Conservation (phyloP, 2,888 invertebrate species). For the Frankliniella fusca region DNA sequence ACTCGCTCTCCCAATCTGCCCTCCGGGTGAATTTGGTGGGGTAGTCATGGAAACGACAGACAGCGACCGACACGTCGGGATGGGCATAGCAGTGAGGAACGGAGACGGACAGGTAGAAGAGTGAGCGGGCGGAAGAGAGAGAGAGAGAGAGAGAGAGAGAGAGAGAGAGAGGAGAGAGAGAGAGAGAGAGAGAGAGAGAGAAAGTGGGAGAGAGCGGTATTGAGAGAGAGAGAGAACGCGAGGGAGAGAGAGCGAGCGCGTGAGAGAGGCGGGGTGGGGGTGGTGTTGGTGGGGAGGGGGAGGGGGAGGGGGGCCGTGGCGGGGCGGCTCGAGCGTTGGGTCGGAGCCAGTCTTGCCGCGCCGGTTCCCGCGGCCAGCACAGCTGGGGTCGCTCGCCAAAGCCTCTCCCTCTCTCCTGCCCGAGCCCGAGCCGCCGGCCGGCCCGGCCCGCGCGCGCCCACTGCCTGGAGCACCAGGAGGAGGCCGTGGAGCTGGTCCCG, state of each 20-base stretch:
- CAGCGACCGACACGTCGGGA: background rate
- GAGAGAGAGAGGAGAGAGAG: background rate
- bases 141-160: conserved; percentile 1
- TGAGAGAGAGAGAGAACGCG: background rate
- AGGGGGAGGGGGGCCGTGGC: background rate
- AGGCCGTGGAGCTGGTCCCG: background rate
- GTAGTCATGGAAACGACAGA: conserved; percentile 22
- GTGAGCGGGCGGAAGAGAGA: background rate
- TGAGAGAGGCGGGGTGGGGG: background rate
- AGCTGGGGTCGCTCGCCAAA: background rate
- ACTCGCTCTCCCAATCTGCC: conserved; percentile 7
- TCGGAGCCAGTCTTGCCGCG: background rate
- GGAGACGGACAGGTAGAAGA: background rate
- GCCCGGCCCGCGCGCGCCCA: background rate
- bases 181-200: background rate
- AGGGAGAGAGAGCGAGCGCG: background rate
- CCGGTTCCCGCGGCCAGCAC: background rate
- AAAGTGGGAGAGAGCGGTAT: background rate
- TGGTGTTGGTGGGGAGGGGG: background rate
- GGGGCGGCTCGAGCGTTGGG: background rate
- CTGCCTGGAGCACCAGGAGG: background rate
- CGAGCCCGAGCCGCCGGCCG: background rate
- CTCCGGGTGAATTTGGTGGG: conserved; percentile 20
- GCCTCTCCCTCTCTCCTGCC: too few relatives aligned
- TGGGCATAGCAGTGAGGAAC: background rate